These are phyloP conservation scores for Anabacerthia variegaticeps DNA, from an alignment of 2,797 vertebrate genomes.

Conservation along the genomic window DNA sequence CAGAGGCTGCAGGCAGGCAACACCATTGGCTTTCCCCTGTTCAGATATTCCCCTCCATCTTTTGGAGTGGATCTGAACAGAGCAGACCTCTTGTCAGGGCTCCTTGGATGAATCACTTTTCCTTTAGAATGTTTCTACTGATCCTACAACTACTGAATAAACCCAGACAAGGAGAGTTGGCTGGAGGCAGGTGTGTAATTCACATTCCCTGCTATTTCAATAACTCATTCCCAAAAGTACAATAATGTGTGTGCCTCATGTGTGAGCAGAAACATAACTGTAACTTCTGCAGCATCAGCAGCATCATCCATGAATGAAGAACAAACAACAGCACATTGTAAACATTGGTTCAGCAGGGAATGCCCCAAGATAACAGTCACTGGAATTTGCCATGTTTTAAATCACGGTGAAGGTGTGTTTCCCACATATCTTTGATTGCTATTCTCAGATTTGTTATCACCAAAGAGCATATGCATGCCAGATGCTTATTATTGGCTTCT, in stretches of 20 bases:
- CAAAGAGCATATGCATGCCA: background rate
- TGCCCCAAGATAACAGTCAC: background rate
- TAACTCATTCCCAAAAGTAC: background rate
- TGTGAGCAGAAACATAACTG: background rate
- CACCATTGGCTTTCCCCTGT: background rate
- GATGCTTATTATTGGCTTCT: background rate
- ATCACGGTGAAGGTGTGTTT: background rate
- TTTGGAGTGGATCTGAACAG: background rate
- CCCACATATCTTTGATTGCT: background rate
- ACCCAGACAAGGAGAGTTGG: background rate
- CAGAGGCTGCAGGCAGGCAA: background rate
- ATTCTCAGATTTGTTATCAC: background rate
- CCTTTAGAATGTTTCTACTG: background rate
- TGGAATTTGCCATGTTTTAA: background rate
- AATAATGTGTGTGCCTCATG: background rate
- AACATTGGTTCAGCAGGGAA: background rate
- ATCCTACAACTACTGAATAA: background rate
- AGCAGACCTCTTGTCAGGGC: background rate
- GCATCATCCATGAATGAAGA: background rate
- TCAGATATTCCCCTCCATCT: background rate
- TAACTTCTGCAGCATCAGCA: background rate
- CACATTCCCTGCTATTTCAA: background rate
- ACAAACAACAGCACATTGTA: background rate
- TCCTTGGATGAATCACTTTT: background rate
- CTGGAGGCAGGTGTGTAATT: background rate